Evolutionary conservation across 2,113 vertebrate genomes (phyloP), one percentile per base, ranked within the genome.

Genomic region (Colossoma macropomum): DNA sequence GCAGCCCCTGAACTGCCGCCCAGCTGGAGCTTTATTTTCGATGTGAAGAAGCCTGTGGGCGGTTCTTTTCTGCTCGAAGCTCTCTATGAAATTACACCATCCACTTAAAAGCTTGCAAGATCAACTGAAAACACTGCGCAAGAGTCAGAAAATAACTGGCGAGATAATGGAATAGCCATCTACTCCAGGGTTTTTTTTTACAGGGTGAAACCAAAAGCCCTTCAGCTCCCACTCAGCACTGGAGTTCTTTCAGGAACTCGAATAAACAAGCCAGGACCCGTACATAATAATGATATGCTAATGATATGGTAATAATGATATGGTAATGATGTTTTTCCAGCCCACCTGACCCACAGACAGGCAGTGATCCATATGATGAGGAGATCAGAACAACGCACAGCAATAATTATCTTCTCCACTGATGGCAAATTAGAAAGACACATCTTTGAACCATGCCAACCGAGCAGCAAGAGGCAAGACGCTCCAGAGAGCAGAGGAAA

Each of bases 281-380:
- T 30, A 38, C 52, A 75, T 32, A 50, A 79, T 80, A 83, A 72
- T n/a, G 72, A 76, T 83, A 86, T 86, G 77, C 77, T 80, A 79
- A 86, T 83, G 41, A 79, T 79, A 83, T 77, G 74, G 32, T 66
- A 71, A 86, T 83, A 80, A 83, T 72, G 73, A 65, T 60, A 83
- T 83, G 77, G 62, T 75, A 78, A 86, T 75, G 9, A 63, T 79
- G 54, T 83, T 83, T 74, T 83, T 82, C 52, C 48, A 62, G 71
- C 72, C 76, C 80, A 79, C 80, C 77, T 83, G 71, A 80, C 76
- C 76, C 73, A 38, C 66, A 70, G 71, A 76, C 30, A 71, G 32
- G 63, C 85, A 86, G 75, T 70, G 80, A 82, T 74, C 80, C 80
- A 80, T 70, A 52, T 82, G 80, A 86, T 78, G 81, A 75, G 76